These are phyloP conservation scores for Maniola hyperantus DNA, from an alignment of 2,888 invertebrate genomes.

Conservation along the genomic window DNA sequence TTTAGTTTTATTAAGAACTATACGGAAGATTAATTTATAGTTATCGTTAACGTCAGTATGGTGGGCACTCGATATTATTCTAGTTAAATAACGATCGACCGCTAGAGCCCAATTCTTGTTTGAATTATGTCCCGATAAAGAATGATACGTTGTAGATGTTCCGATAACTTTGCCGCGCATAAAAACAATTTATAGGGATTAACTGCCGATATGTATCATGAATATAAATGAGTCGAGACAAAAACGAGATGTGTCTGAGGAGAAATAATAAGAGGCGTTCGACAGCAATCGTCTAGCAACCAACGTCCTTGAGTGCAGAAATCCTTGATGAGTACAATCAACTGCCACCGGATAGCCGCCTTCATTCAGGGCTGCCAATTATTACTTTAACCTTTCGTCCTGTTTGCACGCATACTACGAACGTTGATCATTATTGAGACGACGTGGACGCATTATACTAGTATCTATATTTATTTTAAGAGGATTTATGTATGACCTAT, in stretches of 20 bases:
- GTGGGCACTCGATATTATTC: constrained; percentile 16
- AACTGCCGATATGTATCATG: constrained; percentile 77
- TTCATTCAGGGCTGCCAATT: constrained; percentile 73
- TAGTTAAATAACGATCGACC: constrained; percentile 10
- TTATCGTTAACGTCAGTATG: constrained; percentile 5
- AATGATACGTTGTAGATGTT: constrained; percentile 24
- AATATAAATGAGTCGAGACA: constrained; percentile 79
- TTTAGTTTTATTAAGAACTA: not conserved
- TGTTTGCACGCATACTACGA: constrained; percentile 14
- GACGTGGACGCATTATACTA: constrained; percentile 1
- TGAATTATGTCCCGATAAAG: constrained; percentile 21
- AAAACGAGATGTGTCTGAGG: constrained; percentile 76
- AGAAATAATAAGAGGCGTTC: constrained; percentile 78
- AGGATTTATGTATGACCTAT: not conserved
- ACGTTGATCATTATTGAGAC: constrained; percentile 21
- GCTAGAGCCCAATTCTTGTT: constrained; percentile 21
- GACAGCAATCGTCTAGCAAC: constrained; percentile 75
- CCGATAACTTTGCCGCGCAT: constrained; percentile 23
- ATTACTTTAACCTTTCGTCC: constrained; percentile 36
- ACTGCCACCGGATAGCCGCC: constrained; percentile 78
- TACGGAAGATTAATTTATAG: constrained; percentile 3
- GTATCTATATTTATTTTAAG: not conserved
- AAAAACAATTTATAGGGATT: constrained; percentile 74
- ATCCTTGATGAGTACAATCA: constrained; percentile 83
- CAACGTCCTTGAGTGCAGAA: constrained; percentile 80